These are phyloP conservation scores for Coilia nasus DNA, from an alignment of 2,797 vertebrate genomes.

Conservation along the genomic window DNA sequence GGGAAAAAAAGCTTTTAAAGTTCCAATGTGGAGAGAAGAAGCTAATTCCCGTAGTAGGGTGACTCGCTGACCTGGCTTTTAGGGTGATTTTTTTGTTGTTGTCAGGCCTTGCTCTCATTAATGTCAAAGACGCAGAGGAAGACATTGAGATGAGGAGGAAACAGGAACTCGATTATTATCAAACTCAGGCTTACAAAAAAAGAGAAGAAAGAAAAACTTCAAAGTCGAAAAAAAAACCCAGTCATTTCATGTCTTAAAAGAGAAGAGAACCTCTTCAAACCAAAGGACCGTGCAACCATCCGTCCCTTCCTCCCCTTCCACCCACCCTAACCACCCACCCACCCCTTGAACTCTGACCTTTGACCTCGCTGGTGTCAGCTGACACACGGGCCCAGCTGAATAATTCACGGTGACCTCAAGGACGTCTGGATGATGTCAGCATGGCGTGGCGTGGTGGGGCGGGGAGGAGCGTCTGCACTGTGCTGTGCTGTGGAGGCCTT, in stretches of 20 bases:
- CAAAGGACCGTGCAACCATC: neutral
- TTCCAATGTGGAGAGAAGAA: neutral
- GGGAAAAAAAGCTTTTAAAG: neutral
- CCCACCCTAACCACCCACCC: too few relatives aligned
- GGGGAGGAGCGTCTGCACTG: too few relatives aligned
- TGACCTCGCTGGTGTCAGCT: neutral
- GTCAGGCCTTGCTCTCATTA: slow-evolving; percentile 1
- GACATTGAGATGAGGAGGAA: slow-evolving; percentile 39
- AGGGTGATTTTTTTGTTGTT: neutral
- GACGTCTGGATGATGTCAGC: slow-evolving; percentile 69
- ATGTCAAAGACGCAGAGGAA: slow-evolving; percentile 7
- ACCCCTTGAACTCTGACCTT: slow-evolving; percentile 2
- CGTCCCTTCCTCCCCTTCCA: neutral
- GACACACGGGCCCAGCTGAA: slow-evolving; percentile 60
- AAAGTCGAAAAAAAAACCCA: neutral
- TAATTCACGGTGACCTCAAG: slow-evolving; percentile 72
- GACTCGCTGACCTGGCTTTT: slow-evolving; percentile 1
- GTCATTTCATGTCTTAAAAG: neutral
- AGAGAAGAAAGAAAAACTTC: slow-evolving; percentile 12
- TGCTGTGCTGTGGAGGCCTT: slow-evolving; percentile 39
- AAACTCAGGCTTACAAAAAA: slow-evolving; percentile 20
- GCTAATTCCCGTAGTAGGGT: neutral
- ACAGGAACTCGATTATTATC: slow-evolving; percentile 56
- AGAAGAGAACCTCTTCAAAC: neutral
- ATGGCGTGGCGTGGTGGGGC: slow-evolving; percentile 41